Evolutionary conservation across 2,113 vertebrate genomes (phyloP).

Genomic region (Apus apus): DNA sequence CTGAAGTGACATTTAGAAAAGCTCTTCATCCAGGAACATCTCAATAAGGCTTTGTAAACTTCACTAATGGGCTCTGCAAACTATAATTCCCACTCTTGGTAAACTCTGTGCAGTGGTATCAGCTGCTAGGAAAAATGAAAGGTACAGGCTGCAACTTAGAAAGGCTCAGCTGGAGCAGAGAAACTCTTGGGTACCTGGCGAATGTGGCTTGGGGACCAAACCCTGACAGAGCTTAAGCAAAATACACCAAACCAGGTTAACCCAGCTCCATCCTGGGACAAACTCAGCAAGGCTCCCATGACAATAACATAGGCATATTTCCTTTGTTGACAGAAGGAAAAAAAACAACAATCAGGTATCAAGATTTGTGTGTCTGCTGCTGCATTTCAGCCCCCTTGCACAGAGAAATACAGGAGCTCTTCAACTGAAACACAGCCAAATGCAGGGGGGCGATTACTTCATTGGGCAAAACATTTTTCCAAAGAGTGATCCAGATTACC

Average conservation of each 20-base stretch:
- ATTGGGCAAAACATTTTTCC: neutral
- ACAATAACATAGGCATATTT: neutral
- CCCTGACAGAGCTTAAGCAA: neutral
- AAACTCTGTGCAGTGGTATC: neutral
- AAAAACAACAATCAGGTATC: neutral
- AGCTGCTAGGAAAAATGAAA: neutral
- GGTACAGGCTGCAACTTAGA: neutral
- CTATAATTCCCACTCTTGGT: neutral
- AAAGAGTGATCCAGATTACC: neutral
- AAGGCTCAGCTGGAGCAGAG: neutral
- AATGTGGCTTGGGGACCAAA: neutral
- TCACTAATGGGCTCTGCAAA: neutral
- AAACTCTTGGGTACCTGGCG: neutral
- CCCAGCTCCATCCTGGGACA: neutral
- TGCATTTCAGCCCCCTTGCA: neutral
- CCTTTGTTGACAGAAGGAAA: neutral
- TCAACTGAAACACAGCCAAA: neutral
- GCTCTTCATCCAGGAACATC: slow-evolving; percentile 3
- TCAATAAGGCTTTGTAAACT: slow-evolving; percentile 40
- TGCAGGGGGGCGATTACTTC: neutral
- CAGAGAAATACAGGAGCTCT: neutral
- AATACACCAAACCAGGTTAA: neutral
- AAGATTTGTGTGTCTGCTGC: neutral
- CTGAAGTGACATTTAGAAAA: slow-evolving; percentile 26
- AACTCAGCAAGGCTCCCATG: neutral